These are phyloP conservation scores for Agriotes lineatus DNA, from an alignment of 2,888 invertebrate genomes.

Conservation along the genomic window DNA sequence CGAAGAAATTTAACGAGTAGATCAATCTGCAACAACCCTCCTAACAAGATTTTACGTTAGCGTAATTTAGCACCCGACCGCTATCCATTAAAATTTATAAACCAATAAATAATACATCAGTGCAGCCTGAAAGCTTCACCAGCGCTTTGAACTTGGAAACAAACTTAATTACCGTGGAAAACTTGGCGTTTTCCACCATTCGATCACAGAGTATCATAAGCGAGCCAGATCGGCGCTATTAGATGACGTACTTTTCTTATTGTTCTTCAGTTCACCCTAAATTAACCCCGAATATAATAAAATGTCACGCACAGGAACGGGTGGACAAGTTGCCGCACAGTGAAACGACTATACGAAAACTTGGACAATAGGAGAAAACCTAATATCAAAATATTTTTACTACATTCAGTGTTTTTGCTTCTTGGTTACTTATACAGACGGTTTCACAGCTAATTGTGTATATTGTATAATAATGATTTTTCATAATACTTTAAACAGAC, in stretches of 20 bases:
- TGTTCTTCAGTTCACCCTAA: constrained; percentile 12
- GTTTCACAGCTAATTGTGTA: too few relatives aligned
- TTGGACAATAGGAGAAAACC: too few relatives aligned
- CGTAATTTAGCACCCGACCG: neutral
- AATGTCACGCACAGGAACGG: constrained; percentile 16
- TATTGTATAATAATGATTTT: too few relatives aligned
- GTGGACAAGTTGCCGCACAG: neutral
- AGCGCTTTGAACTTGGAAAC: neutral
- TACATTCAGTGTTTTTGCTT: too few relatives aligned
- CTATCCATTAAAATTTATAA: neutral
- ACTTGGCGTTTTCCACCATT: neutral
- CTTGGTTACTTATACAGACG: too few relatives aligned
- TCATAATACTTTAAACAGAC: too few relatives aligned
- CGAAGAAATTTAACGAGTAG: too few relatives aligned
- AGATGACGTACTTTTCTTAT: neutral
- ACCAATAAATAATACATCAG: constrained; percentile 3
- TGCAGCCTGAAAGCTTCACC: too few relatives aligned
- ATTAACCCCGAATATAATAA: constrained; percentile 6
- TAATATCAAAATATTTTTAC: too few relatives aligned
- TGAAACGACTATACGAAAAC: too few relatives aligned
- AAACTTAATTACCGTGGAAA: constrained; percentile 6
- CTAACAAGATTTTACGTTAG: too few relatives aligned
- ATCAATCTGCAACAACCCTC: too few relatives aligned
- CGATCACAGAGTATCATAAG: constrained; percentile 11
- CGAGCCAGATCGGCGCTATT: neutral